Evolutionary conservation across 2,888 invertebrate species (phyloP).

Genomic region (Troides aeacus): DNA sequence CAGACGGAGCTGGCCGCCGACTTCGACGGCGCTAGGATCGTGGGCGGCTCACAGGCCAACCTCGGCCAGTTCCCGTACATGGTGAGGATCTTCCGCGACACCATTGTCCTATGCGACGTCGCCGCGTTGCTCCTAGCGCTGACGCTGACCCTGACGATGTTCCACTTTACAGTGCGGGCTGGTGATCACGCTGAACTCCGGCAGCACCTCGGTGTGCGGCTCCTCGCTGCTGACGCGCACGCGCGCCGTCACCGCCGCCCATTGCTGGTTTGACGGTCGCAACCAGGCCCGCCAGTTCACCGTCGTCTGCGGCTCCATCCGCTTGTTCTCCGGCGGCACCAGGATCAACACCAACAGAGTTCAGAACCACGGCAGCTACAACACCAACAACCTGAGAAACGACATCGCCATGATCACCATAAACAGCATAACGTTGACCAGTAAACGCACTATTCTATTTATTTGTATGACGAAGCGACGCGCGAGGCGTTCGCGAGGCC

Average conservation of each 20-base stretch:
- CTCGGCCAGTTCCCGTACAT: conserved; percentile 39
- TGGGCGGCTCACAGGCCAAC: conserved; percentile 40
- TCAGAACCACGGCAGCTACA: conserved; percentile 40
- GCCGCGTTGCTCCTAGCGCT: too few relatives aligned
- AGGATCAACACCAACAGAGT: conserved; percentile 40
- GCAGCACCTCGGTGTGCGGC: conserved; percentile 44
- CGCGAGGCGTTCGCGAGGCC: neutral
- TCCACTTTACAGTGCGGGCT: conserved; percentile 40
- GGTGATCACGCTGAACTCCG: conserved; percentile 37
- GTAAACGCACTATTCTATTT: conserved; percentile 34
- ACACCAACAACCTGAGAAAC: conserved; percentile 37
- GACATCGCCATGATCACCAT: conserved; percentile 45
- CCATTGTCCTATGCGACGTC: too few relatives aligned
- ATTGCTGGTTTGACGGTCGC: conserved; percentile 44
- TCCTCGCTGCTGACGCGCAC: conserved; percentile 41
- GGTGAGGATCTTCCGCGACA: conserved; percentile 30
- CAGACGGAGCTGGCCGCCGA: conserved; percentile 37
- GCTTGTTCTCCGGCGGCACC: conserved; percentile 41
- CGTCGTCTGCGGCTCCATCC: conserved; percentile 42
- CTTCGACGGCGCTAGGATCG: conserved; percentile 43
- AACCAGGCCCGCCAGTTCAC: conserved; percentile 42
- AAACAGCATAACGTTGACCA: conserved; percentile 34
- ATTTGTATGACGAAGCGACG: neutral
- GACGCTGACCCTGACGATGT: conserved; percentile 23
- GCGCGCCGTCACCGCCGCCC: conserved; percentile 43